A percentile compares a stretch with the other conserved stretches of the same genome.
Conservation (phyloP, 2,113 vertebrate species). For the Xiphias gladius region DNA sequence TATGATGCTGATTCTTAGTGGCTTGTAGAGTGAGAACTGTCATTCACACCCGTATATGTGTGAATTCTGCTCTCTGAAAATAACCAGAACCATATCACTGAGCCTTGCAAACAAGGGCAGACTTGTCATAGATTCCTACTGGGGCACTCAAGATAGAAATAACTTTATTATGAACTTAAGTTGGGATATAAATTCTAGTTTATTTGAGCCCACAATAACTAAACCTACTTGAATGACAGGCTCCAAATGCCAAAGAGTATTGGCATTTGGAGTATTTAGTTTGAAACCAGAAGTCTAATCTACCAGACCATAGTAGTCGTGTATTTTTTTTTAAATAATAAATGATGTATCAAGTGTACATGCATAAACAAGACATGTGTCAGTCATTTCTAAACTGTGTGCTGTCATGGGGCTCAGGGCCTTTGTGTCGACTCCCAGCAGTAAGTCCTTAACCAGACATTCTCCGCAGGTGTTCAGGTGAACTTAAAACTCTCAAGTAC, state of each 20-base stretch:
- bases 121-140: not conserved
- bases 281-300: not conserved
- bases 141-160: not conserved
- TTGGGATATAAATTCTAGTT: not conserved
- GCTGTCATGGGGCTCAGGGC: too few relatives aligned
- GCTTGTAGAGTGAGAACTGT: not conserved
- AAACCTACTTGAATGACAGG: not conserved
- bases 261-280: too few relatives aligned
- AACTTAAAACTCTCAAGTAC: not conserved
- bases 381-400: not conserved
- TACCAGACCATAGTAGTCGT: not conserved
- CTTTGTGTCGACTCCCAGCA: not conserved
- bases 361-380: not conserved
- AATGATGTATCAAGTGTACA: not conserved
- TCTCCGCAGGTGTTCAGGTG: not conserved
- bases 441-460: not conserved
- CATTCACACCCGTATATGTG: not conserved
- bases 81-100: not conserved
- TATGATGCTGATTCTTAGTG: not conserved
- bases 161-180: not conserved
- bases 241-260: not conserved
- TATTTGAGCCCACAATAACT: not conserved
- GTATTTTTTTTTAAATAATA: not conserved
- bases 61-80: not conserved
- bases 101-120: not conserved